Evolutionary conservation across 2,888 invertebrate genomes (phyloP).

Genomic region (Parnassius glacialis): DNA sequence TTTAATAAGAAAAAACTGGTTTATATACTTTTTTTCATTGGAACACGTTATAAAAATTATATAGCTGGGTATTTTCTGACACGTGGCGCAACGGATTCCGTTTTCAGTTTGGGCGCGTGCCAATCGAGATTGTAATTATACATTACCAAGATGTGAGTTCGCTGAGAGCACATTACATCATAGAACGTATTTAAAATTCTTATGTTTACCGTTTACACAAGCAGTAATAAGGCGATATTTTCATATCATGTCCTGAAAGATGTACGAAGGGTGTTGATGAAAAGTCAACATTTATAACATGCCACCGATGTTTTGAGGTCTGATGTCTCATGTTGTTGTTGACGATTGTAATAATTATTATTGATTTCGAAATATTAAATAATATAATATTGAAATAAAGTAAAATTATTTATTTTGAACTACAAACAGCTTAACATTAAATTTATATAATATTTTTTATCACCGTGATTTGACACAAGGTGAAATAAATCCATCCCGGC

Average conservation of each 20-base stretch:
- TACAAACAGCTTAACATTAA: too few species aligned
- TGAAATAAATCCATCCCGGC: too few species aligned
- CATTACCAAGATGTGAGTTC: conserved; percentile 20
- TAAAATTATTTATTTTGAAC: too few species aligned
- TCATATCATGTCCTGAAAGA: background rate
- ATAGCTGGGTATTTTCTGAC: conserved; percentile 43
- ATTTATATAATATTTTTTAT: too few species aligned
- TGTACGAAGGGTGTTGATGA: conserved; percentile 6
- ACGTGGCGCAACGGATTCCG: conserved; percentile 36
- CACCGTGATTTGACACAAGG: too few species aligned
- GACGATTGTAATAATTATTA: too few species aligned
- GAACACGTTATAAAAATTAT: conserved; percentile 21
- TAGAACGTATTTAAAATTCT: conserved; percentile 18
- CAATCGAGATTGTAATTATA: conserved; percentile 41
- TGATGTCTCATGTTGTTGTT: too few species aligned
- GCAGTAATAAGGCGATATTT: conserved; percentile 13
- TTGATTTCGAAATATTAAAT: too few species aligned
- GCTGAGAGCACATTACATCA: conserved; percentile 25
- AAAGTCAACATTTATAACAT: too few species aligned
- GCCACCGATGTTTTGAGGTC: too few species aligned
- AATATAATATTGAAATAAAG: too few species aligned
- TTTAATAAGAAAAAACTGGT: background rate
- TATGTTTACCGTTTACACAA: conserved; percentile 13
- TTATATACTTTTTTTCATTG: conserved; percentile 9
- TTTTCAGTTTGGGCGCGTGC: conserved; percentile 41